These are phyloP conservation scores for Coccyzus lansbergi DNA, from an alignment of 2,797 vertebrate genomes.

Conservation along the genomic window DNA sequence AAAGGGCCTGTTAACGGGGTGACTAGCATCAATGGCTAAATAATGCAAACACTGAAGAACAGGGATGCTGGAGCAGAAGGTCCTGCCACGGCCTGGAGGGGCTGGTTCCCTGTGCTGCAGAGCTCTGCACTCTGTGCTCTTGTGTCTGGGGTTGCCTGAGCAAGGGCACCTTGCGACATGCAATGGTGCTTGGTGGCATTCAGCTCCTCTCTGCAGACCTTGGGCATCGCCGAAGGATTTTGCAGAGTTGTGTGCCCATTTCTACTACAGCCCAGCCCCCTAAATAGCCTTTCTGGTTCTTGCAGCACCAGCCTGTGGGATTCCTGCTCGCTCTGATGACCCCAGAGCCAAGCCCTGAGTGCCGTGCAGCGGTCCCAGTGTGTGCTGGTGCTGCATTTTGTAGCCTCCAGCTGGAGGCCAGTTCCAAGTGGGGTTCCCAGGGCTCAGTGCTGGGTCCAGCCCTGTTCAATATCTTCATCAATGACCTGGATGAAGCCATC, in stretches of 20 bases:
- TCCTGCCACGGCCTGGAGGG: too few species aligned
- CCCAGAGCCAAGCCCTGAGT: neutral
- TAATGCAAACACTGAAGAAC: neutral
- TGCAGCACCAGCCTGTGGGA: rapidly evolving
- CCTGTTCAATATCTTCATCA: too few species aligned
- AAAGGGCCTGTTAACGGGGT: rapidly evolving
- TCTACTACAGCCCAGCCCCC: neutral
- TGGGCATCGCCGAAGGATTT: neutral
- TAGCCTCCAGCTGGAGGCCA: too few species aligned
- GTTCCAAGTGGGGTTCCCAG: too few species aligned
- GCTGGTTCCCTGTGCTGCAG: neutral
- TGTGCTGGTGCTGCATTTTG: neutral
- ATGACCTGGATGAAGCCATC: too few species aligned
- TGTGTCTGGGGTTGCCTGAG: rapidly evolving
- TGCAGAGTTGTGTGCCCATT: neutral
- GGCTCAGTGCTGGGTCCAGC: too few species aligned
- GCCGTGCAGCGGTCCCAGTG: neutral
- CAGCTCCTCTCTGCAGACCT: neutral
- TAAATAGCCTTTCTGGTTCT: neutral
- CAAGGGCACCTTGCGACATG: rapidly evolving
- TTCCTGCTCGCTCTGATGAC: neutral
- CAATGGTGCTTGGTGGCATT: rapidly evolving
- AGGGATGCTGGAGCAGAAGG: neutral
- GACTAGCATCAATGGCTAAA: neutral
- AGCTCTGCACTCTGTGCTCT: rapidly evolving